Percentiles rank a stretch among this genome's conserved stretches.
These are phyloP conservation scores for Meda fulgida DNA, from an alignment of 2,797 vertebrate species.

Conservation along the genomic window DNA sequence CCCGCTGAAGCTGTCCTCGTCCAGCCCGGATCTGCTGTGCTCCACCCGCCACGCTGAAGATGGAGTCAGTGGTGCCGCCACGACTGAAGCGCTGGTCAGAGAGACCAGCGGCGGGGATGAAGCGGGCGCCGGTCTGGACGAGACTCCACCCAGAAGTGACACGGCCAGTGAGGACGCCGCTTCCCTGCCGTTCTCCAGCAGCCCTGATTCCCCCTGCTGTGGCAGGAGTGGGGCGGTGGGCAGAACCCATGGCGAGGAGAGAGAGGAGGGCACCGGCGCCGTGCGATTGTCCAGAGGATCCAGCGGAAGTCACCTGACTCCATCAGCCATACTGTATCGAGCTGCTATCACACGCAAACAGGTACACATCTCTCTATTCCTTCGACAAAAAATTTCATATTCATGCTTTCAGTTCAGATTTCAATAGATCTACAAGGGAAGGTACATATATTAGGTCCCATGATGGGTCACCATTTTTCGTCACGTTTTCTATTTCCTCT, in stretches of 20 bases:
- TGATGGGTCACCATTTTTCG: neutral
- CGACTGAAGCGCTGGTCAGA: constrained; percentile 75
- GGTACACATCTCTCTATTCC: constrained; percentile 70
- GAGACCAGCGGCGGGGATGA: constrained; percentile 39
- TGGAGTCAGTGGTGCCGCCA: constrained; percentile 54
- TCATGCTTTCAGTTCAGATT: neutral
- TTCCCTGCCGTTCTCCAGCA: constrained; percentile 88
- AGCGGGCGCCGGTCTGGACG: constrained; percentile 67
- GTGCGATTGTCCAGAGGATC: constrained; percentile 79
- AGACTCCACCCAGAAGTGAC: constrained; percentile 83
- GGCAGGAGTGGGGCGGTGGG: constrained; percentile 78
- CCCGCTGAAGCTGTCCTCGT: constrained; percentile 90
- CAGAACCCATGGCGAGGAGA: constrained; percentile 77
- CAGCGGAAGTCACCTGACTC: constrained; percentile 79
- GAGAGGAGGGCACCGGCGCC: constrained; percentile 78
- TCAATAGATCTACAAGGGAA: neutral
- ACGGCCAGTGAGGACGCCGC: constrained; percentile 88
- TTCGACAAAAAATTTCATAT: neutral
- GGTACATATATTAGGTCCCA: neutral
- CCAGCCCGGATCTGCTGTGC: constrained; percentile 92
- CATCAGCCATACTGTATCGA: constrained; percentile 90
- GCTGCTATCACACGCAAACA: constrained; percentile 93
- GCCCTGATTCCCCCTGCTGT: constrained; percentile 86
- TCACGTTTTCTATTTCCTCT: neutral
- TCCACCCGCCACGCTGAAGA: constrained; percentile 84